phyloP scores from a whole-genome alignment of 2,888 invertebrate genomes.

The Blastobasis adustella region DNA sequence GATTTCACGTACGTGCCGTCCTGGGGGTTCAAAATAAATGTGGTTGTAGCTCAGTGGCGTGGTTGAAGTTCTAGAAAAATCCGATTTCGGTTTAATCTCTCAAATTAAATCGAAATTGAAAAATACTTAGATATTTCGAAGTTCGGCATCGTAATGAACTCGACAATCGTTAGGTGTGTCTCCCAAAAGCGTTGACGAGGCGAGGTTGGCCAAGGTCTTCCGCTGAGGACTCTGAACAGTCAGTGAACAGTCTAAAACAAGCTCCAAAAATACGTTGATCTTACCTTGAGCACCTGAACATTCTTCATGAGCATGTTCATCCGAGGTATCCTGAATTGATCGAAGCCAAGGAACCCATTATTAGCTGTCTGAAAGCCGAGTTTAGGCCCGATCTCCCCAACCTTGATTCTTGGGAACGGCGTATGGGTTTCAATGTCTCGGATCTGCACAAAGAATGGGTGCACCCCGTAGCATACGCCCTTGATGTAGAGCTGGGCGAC shows the following conservation, averaged over 20 bases:
- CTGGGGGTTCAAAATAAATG: constrained; percentile 33
- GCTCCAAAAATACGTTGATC: not conserved
- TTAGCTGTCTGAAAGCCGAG: constrained; percentile 91
- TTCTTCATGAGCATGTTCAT: constrained; percentile 95
- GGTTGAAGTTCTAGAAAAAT: not conserved
- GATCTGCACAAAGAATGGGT: constrained; percentile 92
- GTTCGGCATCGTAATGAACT: too few relatives aligned
- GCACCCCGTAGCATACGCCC: constrained; percentile 87
- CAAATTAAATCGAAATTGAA: too few relatives aligned
- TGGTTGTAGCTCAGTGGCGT: not conserved
- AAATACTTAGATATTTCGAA: too few relatives aligned
- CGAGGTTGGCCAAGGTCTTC: too few relatives aligned
- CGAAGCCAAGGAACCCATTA: constrained; percentile 92
- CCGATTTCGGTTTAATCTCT: too few relatives aligned
- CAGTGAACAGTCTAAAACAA: too few relatives aligned
- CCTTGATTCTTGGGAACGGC: constrained; percentile 87
- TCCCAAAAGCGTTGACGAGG: too few relatives aligned
- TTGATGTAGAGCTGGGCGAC: constrained; percentile 90
- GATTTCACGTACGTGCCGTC: constrained; percentile 90
- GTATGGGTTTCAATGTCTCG: constrained; percentile 88
- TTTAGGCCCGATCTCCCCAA: constrained; percentile 95
- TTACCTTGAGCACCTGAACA: constrained; percentile 81
- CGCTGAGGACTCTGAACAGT: too few relatives aligned
- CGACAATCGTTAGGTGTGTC: too few relatives aligned
- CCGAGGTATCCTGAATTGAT: constrained; percentile 88